phyloP scores from a whole-genome alignment of 2,113 vertebrate genomes.

The Saccopteryx leptura region DNA sequence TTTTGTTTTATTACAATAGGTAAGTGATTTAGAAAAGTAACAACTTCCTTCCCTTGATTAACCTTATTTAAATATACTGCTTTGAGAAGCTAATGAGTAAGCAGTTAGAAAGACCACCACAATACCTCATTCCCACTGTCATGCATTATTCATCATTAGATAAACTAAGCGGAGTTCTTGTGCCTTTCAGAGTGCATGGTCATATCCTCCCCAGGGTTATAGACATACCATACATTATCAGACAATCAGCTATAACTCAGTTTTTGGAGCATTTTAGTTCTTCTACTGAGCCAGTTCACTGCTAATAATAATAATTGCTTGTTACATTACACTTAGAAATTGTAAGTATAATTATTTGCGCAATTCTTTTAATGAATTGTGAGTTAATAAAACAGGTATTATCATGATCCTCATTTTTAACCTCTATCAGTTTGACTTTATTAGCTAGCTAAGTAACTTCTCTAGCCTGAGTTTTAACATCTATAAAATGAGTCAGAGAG shows the following conservation, averaged over 20 bases:
- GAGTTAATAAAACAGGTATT: not conserved
- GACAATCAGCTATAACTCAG: not conserved
- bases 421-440: not conserved
- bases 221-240: not conserved
- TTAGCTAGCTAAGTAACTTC: not conserved
- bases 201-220: not conserved
- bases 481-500: not conserved
- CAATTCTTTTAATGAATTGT: not conserved
- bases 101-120: not conserved
- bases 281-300: not conserved
- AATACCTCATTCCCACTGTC: not conserved
- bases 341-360: not conserved
- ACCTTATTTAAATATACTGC: conserved; percentile 59
- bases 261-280: not conserved
- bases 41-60: conserved; percentile 50
- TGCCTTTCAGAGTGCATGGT: not conserved
- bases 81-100: conserved; percentile 57
- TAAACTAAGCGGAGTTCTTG: not conserved
- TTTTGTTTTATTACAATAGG: conserved; percentile 61
- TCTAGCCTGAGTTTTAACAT: conserved; percentile 28
- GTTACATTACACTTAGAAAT: not conserved
- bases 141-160: not conserved
- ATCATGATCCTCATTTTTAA: conserved; percentile 31
- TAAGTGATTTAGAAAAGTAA: conserved; percentile 69
- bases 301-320: not conserved